Evolutionary conservation across 2,888 invertebrate species (phyloP).

Genomic region (Phorcus lineatus): DNA sequence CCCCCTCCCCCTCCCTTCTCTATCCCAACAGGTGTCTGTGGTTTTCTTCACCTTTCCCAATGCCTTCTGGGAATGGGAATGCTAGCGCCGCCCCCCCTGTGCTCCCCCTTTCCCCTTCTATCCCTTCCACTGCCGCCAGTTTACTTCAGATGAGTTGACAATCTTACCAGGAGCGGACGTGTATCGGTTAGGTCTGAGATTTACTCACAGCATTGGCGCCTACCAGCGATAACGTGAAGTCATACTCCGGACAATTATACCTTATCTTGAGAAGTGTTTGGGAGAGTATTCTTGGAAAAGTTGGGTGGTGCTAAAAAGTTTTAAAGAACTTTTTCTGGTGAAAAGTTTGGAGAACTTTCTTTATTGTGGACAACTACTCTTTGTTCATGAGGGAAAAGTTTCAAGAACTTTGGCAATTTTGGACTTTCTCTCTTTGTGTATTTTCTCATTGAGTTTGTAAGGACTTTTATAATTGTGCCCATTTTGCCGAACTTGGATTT

Average conservation of each 20-base stretch:
- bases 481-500: too few species aligned
- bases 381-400: too few species aligned
- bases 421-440: too few species aligned
- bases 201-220: not conserved
- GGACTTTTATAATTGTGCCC: too few species aligned
- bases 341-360: not conserved
- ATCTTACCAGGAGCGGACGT: not conserved
- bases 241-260: too few species aligned
- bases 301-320: not conserved
- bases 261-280: too few species aligned
- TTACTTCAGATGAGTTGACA: conserved; percentile 10
- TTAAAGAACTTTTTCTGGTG: not conserved
- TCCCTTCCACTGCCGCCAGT: conserved; percentile 18
- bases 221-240: not conserved
- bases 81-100: not conserved
- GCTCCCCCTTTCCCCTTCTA: conserved; percentile 6
- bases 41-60: conserved; percentile 13
- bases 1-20: not conserved
- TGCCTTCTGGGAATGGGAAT: conserved; percentile 9
- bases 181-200: not conserved
- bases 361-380: too few species aligned
- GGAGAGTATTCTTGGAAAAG: too few species aligned
- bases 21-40: conserved; percentile 16
- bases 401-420: too few species aligned
- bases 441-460: too few species aligned